A percentile compares a stretch with the other conserved stretches of the same genome.
These are phyloP conservation scores for Microtus montanus DNA, from an alignment of 2,113 vertebrate species.

Conservation along the genomic window DNA sequence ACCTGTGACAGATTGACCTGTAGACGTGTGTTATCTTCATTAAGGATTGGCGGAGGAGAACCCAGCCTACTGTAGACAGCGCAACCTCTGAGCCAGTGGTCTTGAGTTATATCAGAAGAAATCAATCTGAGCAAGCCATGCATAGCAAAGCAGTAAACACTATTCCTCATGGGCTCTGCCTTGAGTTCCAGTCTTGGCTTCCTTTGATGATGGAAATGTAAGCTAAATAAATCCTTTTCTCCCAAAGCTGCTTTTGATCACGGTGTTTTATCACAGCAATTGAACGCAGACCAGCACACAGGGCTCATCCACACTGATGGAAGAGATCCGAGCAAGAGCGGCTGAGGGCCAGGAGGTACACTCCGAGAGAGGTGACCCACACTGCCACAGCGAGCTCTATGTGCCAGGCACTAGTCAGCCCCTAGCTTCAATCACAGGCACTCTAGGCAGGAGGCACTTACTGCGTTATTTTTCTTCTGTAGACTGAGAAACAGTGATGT, in stretches of 20 bases:
- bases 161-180: too few relatives aligned
- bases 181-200: neutral
- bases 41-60: neutral
- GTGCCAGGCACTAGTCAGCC: neutral
- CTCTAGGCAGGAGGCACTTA: neutral
- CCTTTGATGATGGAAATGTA: neutral
- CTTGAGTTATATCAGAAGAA: neutral
- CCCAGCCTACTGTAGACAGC: neutral
- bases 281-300: neutral
- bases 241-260: neutral
- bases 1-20: neutral
- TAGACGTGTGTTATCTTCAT: neutral
- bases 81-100: neutral
- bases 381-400: rapidly evolving
- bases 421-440: neutral
- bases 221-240: neutral
- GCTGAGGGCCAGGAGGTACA: neutral
- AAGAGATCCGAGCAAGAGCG: neutral
- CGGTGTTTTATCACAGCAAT: neutral
- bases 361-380: neutral
- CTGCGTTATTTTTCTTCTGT: neutral
- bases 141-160: too few relatives aligned
- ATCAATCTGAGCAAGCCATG: neutral
- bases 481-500: neutral
- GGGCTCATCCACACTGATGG: neutral